phyloP scores from a whole-genome alignment of 2,888 invertebrate genomes.

The Caradrina clavipalpis region DNA sequence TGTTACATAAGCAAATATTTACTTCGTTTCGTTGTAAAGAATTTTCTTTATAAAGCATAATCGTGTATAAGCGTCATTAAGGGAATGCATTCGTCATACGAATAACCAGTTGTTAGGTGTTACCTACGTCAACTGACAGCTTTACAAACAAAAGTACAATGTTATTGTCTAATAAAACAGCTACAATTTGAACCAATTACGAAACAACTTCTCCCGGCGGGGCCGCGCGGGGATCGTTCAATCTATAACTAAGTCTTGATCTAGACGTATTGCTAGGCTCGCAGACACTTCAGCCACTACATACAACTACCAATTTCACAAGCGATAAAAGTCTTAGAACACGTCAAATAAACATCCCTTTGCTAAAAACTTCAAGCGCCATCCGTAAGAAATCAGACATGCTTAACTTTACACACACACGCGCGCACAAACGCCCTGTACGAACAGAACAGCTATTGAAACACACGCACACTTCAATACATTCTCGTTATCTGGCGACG shows the following conservation, averaged over 20 bases:
- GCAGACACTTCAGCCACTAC: constrained; percentile 24
- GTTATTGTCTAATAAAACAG: constrained; percentile 5
- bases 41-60: too few species aligned
- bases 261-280: constrained; percentile 30
- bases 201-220: not conserved
- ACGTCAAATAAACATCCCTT: constrained; percentile 54
- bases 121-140: not conserved
- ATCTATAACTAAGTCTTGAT: constrained; percentile 6
- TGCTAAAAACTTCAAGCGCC: constrained; percentile 57
- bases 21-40: not conserved
- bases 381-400: constrained; percentile 53
- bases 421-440: constrained; percentile 25
- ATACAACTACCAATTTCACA: constrained; percentile 30
- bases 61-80: not conserved
- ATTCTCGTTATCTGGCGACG: constrained; percentile 56
- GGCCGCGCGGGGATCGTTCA: not conserved
- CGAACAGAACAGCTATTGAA: constrained; percentile 50
- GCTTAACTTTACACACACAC: constrained; percentile 49
- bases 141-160: not conserved
- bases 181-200: constrained; percentile 3
- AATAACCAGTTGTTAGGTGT: not conserved
- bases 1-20: not conserved
- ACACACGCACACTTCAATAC: constrained; percentile 62
- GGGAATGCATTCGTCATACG: not conserved
- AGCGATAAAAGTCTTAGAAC: constrained; percentile 49